Conservation (phyloP, 1,140 invertebrate species). For the Dendroctonus valens region DNA sequence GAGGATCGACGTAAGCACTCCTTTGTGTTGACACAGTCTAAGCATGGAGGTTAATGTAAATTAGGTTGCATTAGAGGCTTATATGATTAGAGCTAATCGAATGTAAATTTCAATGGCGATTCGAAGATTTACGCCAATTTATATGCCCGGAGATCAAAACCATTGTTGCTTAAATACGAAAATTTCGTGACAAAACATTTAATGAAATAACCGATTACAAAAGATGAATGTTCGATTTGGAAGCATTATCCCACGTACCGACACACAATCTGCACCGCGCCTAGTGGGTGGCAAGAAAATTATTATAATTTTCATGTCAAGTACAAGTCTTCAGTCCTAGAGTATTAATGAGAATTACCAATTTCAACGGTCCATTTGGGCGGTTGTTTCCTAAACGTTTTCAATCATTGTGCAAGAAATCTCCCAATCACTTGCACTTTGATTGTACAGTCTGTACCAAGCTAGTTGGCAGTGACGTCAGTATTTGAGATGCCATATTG, state of each 20-base stretch:
- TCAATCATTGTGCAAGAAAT: no score
- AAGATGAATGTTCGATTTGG: not conserved
- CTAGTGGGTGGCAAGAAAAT: constrained; percentile 3
- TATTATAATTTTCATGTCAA: constrained; percentile 16
- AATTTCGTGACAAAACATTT: not conserved
- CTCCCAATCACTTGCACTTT: no score
- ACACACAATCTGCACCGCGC: not conserved
- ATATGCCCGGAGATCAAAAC: not conserved
- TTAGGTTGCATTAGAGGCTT: constrained; percentile 18
- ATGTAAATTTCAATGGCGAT: constrained; percentile 8
- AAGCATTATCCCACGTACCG: constrained; percentile 6
- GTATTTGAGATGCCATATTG: no score
- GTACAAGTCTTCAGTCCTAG: constrained; percentile 2
- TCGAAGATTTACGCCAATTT: not conserved
- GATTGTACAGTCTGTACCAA: no score
- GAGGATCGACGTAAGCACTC: constrained; percentile 13
- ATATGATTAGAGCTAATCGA: constrained; percentile 12
- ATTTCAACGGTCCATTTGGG: not conserved
- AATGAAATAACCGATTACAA: not conserved
- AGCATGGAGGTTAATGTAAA: constrained; percentile 12
- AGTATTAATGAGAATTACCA: constrained; percentile 5
- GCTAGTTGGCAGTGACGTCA: no score
- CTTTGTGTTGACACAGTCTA: constrained; percentile 26
- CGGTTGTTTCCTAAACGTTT: no score
- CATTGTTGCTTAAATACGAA: not conserved